phyloP scores from a whole-genome alignment of 2,888 invertebrate genomes.

The Balanococcus diminutus region DNA sequence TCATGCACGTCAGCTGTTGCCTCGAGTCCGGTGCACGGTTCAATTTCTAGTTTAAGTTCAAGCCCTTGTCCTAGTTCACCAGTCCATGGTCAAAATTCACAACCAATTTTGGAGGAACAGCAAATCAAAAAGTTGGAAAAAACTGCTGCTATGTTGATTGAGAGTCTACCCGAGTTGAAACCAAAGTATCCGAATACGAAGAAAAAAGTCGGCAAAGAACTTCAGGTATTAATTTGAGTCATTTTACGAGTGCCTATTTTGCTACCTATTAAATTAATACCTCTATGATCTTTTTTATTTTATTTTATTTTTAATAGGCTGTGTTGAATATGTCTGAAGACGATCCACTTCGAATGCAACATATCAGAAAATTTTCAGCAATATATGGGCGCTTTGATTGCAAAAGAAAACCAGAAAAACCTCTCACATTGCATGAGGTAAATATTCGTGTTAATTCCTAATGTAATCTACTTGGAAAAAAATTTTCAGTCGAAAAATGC shows the following conservation, averaged over 20 bases:
- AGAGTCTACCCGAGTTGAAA: slow-evolving; percentile 82
- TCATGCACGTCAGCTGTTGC: slow-evolving; percentile 57
- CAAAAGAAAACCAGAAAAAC: slow-evolving; percentile 94
- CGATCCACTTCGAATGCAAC: slow-evolving; percentile 88
- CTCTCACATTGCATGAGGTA: slow-evolving; percentile 93
- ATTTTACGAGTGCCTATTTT: too few species aligned
- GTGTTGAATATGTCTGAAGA: slow-evolving; percentile 89
- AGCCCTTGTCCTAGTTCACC: slow-evolving; percentile 66
- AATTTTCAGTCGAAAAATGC: too few species aligned
- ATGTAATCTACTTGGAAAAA: too few species aligned
- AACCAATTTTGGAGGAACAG: slow-evolving; percentile 78
- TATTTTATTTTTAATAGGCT: slow-evolving; percentile 64
- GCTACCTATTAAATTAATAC: too few species aligned
- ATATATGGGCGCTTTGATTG: slow-evolving; percentile 98
- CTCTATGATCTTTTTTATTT: neutral
- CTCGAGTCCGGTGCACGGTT: slow-evolving; percentile 45
- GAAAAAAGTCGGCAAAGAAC: slow-evolving; percentile 84
- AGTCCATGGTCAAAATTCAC: slow-evolving; percentile 62
- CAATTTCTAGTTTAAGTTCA: slow-evolving; percentile 58
- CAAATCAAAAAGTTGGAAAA: slow-evolving; percentile 84
- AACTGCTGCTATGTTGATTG: slow-evolving; percentile 82
- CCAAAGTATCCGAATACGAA: slow-evolving; percentile 89
- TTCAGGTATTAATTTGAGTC: slow-evolving; percentile 71
- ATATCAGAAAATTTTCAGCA: slow-evolving; percentile 93
- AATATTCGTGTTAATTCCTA: slow-evolving; percentile 55